phyloP scores from a whole-genome alignment of 2,113 vertebrate species.

The Scartelaos histophorus region DNA sequence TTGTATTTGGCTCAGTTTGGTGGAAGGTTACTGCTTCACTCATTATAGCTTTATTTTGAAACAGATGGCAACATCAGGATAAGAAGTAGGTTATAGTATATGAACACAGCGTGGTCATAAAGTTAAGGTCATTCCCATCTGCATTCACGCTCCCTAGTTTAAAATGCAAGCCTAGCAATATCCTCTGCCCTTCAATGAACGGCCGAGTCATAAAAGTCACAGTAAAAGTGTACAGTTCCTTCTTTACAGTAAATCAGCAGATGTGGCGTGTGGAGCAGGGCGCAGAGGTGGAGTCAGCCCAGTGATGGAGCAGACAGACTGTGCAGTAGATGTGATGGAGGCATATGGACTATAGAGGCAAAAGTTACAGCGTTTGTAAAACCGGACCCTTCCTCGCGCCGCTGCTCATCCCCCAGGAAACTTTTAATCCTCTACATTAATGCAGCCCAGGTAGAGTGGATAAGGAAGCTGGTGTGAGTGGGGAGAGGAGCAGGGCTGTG shows the following conservation, averaged over 20 bases:
- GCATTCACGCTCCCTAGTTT: not conserved
- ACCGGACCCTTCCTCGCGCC: slow-evolving; percentile 31
- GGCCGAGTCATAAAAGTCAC: slow-evolving; percentile 31
- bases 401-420: slow-evolving; percentile 33
- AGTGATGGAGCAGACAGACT: slow-evolving; percentile 11
- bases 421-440: slow-evolving; percentile 56
- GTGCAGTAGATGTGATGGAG: slow-evolving; percentile 11
- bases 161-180: slow-evolving; percentile 6
- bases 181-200: slow-evolving; percentile 30
- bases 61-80: not conserved
- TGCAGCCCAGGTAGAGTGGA: slow-evolving; percentile 41
- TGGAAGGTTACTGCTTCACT: no score
- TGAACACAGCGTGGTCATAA: slow-evolving; percentile 7
- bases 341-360: slow-evolving; percentile 22
- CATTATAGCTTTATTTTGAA: not conserved
- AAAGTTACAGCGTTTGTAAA: slow-evolving; percentile 41
- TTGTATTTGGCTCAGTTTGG: no score
- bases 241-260: slow-evolving; percentile 29
- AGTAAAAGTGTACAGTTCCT: slow-evolving; percentile 23
- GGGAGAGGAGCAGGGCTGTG: slow-evolving; percentile 17
- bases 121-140: slow-evolving; percentile 7
- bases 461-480: slow-evolving; percentile 29
- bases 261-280: slow-evolving; percentile 11
- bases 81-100: not conserved
- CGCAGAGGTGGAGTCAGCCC: slow-evolving; percentile 35